These are phyloP conservation scores for Littorina saxatilis DNA, from an alignment of 1,140 invertebrate species.

Conservation along the genomic window DNA sequence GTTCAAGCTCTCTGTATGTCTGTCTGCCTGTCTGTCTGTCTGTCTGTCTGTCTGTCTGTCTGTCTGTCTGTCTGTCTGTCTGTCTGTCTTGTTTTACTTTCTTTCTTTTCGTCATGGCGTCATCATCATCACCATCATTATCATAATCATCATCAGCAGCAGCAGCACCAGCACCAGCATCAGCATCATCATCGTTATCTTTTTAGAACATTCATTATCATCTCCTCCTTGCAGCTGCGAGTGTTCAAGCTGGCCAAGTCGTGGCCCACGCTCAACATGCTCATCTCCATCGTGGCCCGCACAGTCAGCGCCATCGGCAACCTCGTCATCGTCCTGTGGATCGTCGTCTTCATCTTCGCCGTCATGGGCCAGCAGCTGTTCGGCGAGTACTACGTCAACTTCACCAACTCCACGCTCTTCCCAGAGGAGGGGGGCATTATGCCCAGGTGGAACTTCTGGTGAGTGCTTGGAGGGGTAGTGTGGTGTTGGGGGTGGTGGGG, in stretches of 20 bases:
- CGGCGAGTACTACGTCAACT: constrained; percentile 87
- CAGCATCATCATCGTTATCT: background rate
- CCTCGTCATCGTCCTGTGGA: constrained; percentile 96
- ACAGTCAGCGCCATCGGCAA: constrained; percentile 98
- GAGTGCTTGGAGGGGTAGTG: too few species aligned
- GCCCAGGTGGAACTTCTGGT: constrained; percentile 88
- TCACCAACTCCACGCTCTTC: constrained; percentile 32
- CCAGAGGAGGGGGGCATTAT: constrained; percentile 74
- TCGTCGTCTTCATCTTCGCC: constrained; percentile 99
- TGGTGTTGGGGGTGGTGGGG: too few species aligned
- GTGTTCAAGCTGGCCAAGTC: constrained; percentile 99
- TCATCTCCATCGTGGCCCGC: constrained; percentile 98
- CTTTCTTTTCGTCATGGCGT: background rate
- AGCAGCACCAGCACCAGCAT: background rate
- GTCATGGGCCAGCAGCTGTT: constrained; percentile 99
- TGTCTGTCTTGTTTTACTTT: too few species aligned
- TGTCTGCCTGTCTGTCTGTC: too few species aligned
- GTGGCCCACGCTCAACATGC: constrained; percentile 98
- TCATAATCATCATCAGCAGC: background rate
- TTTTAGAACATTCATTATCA: background rate
- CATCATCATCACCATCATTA: constrained; percentile 11
- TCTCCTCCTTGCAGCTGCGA: constrained; percentile 81
- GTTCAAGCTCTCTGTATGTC: too few species aligned
- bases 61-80: too few species aligned
- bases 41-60: too few species aligned